A percentile compares a stretch with the other conserved stretches of the same genome.
These are phyloP conservation scores for Brenthis daphne DNA, from an alignment of 2,888 invertebrate genomes.

Conservation along the genomic window DNA sequence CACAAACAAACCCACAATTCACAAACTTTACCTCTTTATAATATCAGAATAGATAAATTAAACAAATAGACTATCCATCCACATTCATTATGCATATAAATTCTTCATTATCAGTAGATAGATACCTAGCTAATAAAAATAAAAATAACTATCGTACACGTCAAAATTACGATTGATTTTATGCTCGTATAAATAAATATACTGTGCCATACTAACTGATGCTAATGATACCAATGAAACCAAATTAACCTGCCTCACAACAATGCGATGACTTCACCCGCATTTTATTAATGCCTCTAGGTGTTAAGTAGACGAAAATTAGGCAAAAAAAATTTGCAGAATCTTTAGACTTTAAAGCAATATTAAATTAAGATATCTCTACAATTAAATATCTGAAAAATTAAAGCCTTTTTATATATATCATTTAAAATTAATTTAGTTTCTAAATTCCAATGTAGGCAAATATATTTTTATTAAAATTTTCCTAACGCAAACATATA, in stretches of 20 bases:
- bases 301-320: background rate
- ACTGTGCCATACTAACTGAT: conserved; percentile 14
- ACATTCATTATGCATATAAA: too few species aligned
- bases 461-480: background rate
- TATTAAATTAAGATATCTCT: background rate
- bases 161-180: too few species aligned
- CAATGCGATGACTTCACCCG: conserved; percentile 54
- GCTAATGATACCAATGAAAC: conserved; percentile 26
- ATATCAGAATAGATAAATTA: too few species aligned
- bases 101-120: too few species aligned
- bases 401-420: too few species aligned
- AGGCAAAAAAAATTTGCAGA: too few species aligned
- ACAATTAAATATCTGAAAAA: background rate
- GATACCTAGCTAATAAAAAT: too few species aligned
- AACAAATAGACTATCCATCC: too few species aligned
- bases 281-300: conserved; percentile 16
- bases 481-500: background rate
- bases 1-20: too few species aligned
- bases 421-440: background rate
- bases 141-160: too few species aligned
- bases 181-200: background rate
- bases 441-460: background rate
- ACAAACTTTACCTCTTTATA: too few species aligned
- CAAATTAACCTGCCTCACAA: conserved; percentile 27
- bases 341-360: too few species aligned